phyloP scores from a whole-genome alignment of 2,113 vertebrate species.

The Columba janthina region DNA sequence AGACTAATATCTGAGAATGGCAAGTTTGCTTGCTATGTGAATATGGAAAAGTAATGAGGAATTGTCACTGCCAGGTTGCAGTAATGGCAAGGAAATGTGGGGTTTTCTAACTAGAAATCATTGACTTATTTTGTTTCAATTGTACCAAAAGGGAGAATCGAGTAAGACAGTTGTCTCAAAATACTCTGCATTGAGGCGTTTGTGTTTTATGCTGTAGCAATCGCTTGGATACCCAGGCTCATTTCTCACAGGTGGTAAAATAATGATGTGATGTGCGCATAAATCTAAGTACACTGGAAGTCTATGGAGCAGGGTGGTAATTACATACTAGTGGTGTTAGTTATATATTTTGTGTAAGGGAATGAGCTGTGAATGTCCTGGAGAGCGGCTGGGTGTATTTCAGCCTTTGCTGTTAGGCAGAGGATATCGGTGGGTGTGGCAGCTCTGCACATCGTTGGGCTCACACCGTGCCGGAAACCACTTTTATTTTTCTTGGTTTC shows the following conservation, averaged over 20 bases:
- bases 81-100: background rate
- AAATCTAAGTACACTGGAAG: background rate
- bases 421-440: background rate
- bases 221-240: background rate
- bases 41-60: background rate
- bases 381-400: background rate
- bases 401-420: background rate
- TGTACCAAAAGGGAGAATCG: background rate
- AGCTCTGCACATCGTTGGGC: background rate
- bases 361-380: background rate
- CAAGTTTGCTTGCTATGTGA: background rate
- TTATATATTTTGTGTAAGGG: background rate
- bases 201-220: background rate
- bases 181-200: background rate
- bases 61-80: rapidly evolving
- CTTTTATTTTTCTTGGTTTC: constrained; percentile 29
- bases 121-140: background rate
- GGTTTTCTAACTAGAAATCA: background rate
- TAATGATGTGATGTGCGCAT: background rate
- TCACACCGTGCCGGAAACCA: background rate
- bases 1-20: background rate
- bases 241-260: background rate
- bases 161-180: background rate
- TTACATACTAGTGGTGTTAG: rapidly evolving
- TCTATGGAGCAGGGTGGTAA: background rate